Evolutionary conservation across 2,888 invertebrate genomes (phyloP), one percentile per base, ranked within the genome.

Genomic region (Molorchus minor): DNA sequence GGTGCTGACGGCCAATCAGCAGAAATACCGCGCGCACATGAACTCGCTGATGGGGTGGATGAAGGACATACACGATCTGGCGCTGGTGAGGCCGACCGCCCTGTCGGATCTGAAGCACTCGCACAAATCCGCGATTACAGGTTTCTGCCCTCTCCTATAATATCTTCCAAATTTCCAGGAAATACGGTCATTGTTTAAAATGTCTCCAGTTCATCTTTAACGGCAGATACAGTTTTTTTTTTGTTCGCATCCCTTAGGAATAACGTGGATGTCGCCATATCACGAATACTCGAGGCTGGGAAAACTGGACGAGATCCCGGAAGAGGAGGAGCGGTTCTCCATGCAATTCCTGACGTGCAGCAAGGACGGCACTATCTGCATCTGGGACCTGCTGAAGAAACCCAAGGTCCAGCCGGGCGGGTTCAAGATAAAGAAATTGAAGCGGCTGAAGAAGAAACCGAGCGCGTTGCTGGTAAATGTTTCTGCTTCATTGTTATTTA

Each of bases 181-280:
- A n/a, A n/a, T n/a, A n/a, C n/a, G n/a, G n/a, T n/a, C n/a, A n/a
- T n/a, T n/a, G n/a, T n/a, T n/a, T n/a, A n/a, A n/a, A n/a, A n/a
- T n/a, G n/a, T n/a, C n/a, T n/a, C n/a, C n/a, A n/a, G n/a, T n/a
- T n/a, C 33, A 3, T n/a, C 33, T 10, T 7, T 3, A 10, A 10
- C 33, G 33, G 12, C 10, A 33, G 3, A 3, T 7, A 3, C 33
- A 33, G 10, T 33, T 33, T 7, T n/a, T n/a, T 3, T 10, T 10
- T 7, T 7, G 3, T n/a, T 12, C 33, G 5, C 33, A 5, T 44
- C 13, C 54, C 58, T 44, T 16, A 71, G 70, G 68, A 20, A 88
- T 92, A 44, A 82, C 83, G 45, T 92, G 92, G 92, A 70, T 91
- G n/a, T 84, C 88, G 4, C 84, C 86, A 0, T 84, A 85, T 68